phyloP scores from a whole-genome alignment of 2,888 invertebrate genomes.

The Synergus laeviventris region DNA sequence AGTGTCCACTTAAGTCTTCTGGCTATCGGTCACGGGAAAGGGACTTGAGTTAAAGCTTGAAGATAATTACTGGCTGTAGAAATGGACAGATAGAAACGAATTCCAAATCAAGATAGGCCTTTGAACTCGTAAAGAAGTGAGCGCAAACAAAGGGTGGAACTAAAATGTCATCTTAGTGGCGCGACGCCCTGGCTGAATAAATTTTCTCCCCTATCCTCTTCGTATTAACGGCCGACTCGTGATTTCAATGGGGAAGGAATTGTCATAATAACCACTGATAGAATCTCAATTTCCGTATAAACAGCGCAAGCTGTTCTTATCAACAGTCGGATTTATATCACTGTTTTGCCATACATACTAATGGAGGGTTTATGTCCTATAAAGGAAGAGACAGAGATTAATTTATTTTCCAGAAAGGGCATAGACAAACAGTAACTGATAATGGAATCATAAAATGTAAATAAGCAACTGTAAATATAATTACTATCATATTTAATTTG shows the following conservation, averaged over 20 bases:
- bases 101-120: conserved; percentile 52
- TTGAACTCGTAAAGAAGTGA: conserved; percentile 55
- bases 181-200: not conserved
- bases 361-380: not conserved
- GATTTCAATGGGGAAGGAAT: conserved; percentile 7
- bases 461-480: not conserved
- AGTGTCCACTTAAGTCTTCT: not conserved
- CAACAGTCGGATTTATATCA: conserved; percentile 11
- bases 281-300: conserved; percentile 37
- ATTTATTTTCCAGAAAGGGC: not conserved
- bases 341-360: conserved; percentile 31
- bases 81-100: conserved; percentile 35
- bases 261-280: conserved; percentile 22
- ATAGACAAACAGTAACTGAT: not conserved
- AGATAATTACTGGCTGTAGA: not conserved
- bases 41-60: not conserved
- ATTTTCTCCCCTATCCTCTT: conserved; percentile 25
- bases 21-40: not conserved
- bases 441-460: not conserved
- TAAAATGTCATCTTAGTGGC: conserved; percentile 51
- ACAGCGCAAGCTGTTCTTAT: conserved; percentile 9
- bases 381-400: not conserved
- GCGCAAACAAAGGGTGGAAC: conserved; percentile 55
- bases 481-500: too few species aligned
- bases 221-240: conserved; percentile 29